phyloP scores from a whole-genome alignment of 2,113 vertebrate genomes.

The Urocolius indicus region DNA sequence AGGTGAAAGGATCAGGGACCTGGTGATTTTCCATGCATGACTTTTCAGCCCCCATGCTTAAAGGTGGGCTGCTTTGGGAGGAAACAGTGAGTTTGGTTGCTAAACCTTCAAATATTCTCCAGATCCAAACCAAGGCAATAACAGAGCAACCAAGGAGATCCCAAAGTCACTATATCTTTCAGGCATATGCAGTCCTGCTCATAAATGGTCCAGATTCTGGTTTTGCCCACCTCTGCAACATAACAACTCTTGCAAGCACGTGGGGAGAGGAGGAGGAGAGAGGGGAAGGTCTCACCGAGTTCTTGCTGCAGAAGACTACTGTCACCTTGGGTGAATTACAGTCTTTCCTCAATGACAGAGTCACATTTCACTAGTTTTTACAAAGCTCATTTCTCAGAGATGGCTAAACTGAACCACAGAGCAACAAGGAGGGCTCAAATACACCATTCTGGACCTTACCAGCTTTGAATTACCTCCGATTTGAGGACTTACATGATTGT shows the following conservation, averaged over 20 bases:
- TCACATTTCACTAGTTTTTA: neutral
- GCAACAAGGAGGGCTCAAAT: neutral
- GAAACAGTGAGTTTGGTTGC: neutral
- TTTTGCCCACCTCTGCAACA: neutral
- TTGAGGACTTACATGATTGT: neutral
- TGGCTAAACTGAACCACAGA: neutral
- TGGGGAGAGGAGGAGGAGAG: neutral
- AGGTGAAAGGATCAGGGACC: neutral
- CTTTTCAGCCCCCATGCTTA: neutral
- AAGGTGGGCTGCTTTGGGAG: neutral
- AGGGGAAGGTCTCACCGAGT: neutral
- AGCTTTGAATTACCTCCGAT: constrained; percentile 27
- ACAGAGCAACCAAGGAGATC: neutral
- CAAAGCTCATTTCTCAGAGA: neutral
- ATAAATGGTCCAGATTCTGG: neutral
- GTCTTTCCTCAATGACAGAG: neutral
- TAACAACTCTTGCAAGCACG: neutral
- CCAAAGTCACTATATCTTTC: neutral
- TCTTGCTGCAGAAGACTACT: neutral
- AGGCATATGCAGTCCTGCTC: neutral
- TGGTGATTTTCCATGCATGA: neutral
- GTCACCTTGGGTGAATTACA: neutral
- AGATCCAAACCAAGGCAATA: neutral
- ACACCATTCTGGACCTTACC: neutral
- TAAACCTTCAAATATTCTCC: neutral